Base-by-base conservation (phyloP, 2,888 invertebrate species). In the Dynastes maya region DNA sequence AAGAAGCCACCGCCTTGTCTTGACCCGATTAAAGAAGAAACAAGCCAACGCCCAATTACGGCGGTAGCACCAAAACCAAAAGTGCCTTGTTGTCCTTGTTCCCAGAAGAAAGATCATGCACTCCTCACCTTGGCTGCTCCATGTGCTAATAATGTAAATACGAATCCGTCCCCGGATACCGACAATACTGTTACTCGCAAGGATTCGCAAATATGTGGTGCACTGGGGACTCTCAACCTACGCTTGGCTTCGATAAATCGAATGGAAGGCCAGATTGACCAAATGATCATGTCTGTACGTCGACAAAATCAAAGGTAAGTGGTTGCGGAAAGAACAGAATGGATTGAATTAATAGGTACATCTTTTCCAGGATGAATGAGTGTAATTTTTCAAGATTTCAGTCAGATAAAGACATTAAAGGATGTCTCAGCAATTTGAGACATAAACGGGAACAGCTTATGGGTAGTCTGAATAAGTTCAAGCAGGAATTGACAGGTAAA, bases 361-460 rank as follows among this genome's bases (percentile, higher is more conserved):
- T 8, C 45, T 45, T 22, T 61, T 70, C 51, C 37, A 77, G 77
- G 71, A n/a, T 71, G 8, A 40, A 51, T 13, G 58, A 58, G n/a
- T 71, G 63, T n/a, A 61, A 51, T n/a, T 2, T 16, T 6, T n/a
- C 63, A 22, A 68, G 64, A 37, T 16, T 63, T 32, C 70, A 49
- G n/a, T 61, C 37, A 29, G 71, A 77, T 40, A 77, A 71, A 53
- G 77, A 77, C 13, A 77, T 71, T 8, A 64, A 71, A 13, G 29
- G 5, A 8, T 58, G 77, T 16, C 16, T 77, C 6, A 51, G 16
- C 22, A 61, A 68, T 27, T 61, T 80, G 32, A 79, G 63, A 27
- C 76, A 79, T 9, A 78, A 78, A 68, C 78, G 79, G 55, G 78
- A 79, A 51, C 61, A 49, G 9, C 51, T 80, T n/a, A 76, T 77